These are phyloP conservation scores for Brachystomella parvula DNA, from an alignment of 1,140 invertebrate species.

Conservation along the genomic window DNA sequence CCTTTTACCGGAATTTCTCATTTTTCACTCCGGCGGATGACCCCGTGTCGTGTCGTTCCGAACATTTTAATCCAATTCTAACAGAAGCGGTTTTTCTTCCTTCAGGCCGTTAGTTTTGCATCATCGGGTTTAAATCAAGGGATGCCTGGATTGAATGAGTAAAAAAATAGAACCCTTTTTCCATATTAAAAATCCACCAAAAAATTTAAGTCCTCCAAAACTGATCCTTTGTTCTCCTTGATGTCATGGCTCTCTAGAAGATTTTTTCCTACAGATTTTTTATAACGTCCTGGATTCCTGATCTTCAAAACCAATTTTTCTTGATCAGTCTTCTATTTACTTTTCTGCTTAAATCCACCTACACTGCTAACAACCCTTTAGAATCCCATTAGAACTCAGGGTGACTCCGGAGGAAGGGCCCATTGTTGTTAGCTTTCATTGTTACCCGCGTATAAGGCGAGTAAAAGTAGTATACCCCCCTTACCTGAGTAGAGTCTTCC, in stretches of 20 bases:
- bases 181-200: neutral
- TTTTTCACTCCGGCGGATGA: neutral
- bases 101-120: neutral
- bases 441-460: neutral
- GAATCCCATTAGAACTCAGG: neutral
- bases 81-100: too few relatives aligned
- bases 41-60: neutral
- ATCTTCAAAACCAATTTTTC: neutral
- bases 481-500: too few relatives aligned
- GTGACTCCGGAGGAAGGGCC: neutral
- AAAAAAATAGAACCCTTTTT: neutral
- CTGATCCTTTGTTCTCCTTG: neutral
- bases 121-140: neutral
- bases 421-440: neutral
- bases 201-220: neutral
- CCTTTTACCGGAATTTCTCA: neutral
- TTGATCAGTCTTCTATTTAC: neutral
- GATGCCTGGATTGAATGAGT: neutral
- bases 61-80: neutral
- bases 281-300: neutral
- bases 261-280: neutral
- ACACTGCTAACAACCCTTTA: neutral
- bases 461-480: neutral
- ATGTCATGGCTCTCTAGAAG: neutral
- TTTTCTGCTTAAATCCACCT: neutral